Percentiles rank a stretch among this genome's conserved stretches.
phyloP scores from a whole-genome alignment of 2,113 vertebrate genomes.

The Thalassoma bifasciatum region DNA sequence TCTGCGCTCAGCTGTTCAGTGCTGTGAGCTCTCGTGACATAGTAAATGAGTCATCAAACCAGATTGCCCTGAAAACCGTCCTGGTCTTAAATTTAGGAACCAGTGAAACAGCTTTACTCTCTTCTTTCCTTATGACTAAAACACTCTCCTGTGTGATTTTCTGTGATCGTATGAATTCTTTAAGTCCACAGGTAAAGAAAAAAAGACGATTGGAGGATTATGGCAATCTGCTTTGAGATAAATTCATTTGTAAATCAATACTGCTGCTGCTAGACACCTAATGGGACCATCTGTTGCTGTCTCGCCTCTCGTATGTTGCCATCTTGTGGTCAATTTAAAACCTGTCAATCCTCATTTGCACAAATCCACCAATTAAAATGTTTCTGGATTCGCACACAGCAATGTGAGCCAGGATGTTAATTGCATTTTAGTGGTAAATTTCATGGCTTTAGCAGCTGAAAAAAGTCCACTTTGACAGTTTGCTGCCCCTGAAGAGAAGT shows the following conservation, averaged over 20 bases:
- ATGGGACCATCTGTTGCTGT: slow-evolving; percentile 65
- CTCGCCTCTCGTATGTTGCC: slow-evolving; percentile 61
- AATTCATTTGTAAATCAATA: slow-evolving; percentile 40
- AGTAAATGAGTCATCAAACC: slow-evolving; percentile 19
- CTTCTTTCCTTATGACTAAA: too few species aligned
- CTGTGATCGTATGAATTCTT: not conserved
- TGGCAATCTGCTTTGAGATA: slow-evolving; percentile 1
- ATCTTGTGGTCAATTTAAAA: slow-evolving; percentile 70
- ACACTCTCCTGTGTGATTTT: too few species aligned
- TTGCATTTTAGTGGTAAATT: not conserved
- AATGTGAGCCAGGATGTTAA: not conserved
- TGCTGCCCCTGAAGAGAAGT: too few species aligned
- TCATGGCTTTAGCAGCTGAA: not conserved
- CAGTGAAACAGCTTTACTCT: not conserved
- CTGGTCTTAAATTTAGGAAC: not conserved
- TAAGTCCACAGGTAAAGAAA: not conserved
- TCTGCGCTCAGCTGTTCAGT: slow-evolving; percentile 17
- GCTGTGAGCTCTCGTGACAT: not conserved
- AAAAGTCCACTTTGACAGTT: too few species aligned
- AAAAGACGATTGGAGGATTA: not conserved
- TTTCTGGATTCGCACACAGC: not conserved
- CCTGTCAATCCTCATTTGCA: slow-evolving; percentile 29
- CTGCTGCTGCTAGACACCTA: slow-evolving; percentile 23
- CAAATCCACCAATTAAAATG: slow-evolving; percentile 6
- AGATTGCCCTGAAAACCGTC: not conserved